Conservation (phyloP, 2,888 invertebrate genomes). For the Encarsia formosa region DNA sequence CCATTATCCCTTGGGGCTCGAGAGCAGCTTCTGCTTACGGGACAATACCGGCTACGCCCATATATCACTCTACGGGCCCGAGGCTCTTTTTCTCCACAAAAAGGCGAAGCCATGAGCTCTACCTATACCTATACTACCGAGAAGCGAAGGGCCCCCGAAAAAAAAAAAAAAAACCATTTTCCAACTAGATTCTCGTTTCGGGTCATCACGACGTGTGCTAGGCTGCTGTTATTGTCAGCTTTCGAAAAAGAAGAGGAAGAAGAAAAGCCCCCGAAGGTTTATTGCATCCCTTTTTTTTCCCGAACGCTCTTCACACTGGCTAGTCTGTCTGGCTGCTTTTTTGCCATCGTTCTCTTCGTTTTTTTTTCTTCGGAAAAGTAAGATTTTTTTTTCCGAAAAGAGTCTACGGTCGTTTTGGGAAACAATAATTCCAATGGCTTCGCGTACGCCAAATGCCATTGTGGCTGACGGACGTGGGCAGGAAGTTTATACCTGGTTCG, state of each 20-base stretch:
- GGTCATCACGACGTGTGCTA: constrained; percentile 16
- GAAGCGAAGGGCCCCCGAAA: constrained; percentile 15
- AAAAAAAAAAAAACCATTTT: constrained; percentile 28
- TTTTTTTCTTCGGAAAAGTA: constrained; percentile 8
- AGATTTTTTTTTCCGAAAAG: background rate
- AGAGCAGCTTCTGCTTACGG: too few relatives aligned
- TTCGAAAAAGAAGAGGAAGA: constrained; percentile 9
- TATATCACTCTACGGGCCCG: constrained; percentile 45
- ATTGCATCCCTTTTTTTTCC: constrained; percentile 27
- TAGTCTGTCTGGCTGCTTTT: background rate
- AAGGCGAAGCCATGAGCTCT: constrained; percentile 27
- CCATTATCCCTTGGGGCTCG: constrained; percentile 48
- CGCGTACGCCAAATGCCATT: background rate
- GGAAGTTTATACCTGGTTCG: constrained; percentile 11
- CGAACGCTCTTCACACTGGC: background rate
- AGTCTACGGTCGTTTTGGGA: constrained; percentile 7
- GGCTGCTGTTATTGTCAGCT: constrained; percentile 22
- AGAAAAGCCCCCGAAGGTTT: constrained; percentile 21
- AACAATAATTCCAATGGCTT: background rate
- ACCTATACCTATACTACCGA: constrained; percentile 20
- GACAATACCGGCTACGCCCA: constrained; percentile 46
- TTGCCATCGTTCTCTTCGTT: background rate
- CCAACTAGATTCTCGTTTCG: constrained; percentile 36
- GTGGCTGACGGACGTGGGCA: background rate
- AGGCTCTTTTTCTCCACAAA: constrained; percentile 43